Conservation (phyloP, 2,888 invertebrate species). For the Entomobrya multifasciata region DNA sequence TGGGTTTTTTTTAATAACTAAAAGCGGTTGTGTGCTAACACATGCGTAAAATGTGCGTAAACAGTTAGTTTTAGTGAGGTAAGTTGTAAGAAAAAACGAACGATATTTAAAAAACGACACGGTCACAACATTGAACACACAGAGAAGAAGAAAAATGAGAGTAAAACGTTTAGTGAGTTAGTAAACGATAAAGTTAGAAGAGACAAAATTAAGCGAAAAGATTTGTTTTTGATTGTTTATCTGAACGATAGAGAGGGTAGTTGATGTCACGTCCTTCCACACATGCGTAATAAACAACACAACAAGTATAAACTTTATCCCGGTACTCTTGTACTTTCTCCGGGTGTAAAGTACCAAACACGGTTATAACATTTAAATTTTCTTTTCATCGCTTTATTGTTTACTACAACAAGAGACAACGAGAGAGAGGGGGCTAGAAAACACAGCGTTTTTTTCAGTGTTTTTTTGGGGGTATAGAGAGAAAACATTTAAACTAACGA, state of each 20-base stretch:
- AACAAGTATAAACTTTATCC: conserved; percentile 3
- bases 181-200: conserved; percentile 20
- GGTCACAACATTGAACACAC: conserved; percentile 47
- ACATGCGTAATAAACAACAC: conserved; percentile 62
- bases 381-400: conserved; percentile 22
- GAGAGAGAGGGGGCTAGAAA: not conserved
- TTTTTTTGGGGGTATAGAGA: not conserved
- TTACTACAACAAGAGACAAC: not conserved
- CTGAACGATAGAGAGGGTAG: conserved; percentile 73
- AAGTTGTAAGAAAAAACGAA: conserved; percentile 19
- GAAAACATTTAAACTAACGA: too few species aligned
- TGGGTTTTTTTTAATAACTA: not conserved
- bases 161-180: conserved; percentile 46
- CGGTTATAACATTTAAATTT: not conserved
- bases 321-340: too few species aligned
- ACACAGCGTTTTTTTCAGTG: conserved; percentile 6
- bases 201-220: not conserved
- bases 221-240: too few species aligned
- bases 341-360: conserved; percentile 25
- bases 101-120: conserved; percentile 17
- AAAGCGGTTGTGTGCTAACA: not conserved
- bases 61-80: conserved; percentile 19
- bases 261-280: conserved; percentile 79
- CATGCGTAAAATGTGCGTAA: not conserved
- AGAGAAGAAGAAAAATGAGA: too few species aligned